Base-by-base conservation (phyloP, 2,888 invertebrate species). In the Harmothoe impar region DNA sequence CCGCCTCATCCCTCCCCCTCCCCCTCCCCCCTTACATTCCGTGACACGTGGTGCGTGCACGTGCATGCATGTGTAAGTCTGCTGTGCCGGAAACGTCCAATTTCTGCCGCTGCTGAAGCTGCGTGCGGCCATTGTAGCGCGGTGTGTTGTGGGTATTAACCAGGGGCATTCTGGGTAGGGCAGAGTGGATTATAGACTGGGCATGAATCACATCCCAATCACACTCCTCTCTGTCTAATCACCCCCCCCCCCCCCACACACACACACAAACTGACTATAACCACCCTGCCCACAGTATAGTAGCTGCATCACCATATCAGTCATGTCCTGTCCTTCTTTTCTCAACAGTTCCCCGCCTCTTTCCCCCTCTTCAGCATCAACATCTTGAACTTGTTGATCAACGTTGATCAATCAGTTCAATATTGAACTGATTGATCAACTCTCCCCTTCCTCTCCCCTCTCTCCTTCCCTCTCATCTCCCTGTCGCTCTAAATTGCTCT, bases 61-160 rank as follows among this genome's bases (percentile, higher is more conserved):
- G 72, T 72, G 72, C 17, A 29, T 25, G 72, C 29, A 29, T 29
- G 29, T 72, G 31, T 72, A 29, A 15, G 72, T 15, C 72, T 15
- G 72, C 72, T 5, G n/a, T n/a, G n/a, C n/a, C 68, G 68, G 68
- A 68, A 68, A n/a, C 68, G 29, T 0, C 29, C 72, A 72, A 72
- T 72, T 72, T 72, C 25, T 15, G 15, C 72, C 5, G 29, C 72
- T 72, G 72, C 29, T 72, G 25, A 72, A 72, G 25, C 20, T 72
- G 25, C 72, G 25, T 23, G n/a, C 72, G 15, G 29, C 5, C 72
- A 72, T 72, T 72, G 72, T 72, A 5, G 29, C n/a, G 72, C 72
- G 5, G 31, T 72, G 72, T 72, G n/a, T 25, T 72, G 72, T 29
- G 72, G 20, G 72, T 72, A 72, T 72, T 72, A 72, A 72, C 72